Percentiles rank a stretch among this genome's conserved stretches.
phyloP scores from a whole-genome alignment of 2,113 vertebrate species.

The Zapornia atra region DNA sequence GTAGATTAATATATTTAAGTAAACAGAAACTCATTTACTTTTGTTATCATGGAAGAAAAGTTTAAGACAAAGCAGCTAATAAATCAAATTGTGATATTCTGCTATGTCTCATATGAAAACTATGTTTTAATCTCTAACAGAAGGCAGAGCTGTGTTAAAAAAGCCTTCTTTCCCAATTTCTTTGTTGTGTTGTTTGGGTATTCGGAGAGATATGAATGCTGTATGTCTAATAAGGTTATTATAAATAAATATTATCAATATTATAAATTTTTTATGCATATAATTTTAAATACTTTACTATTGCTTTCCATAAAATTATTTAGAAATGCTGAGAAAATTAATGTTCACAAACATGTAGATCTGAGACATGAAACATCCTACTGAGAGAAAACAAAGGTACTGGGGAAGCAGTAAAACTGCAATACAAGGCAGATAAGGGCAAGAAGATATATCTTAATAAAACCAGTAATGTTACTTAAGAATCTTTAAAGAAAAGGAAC shows the following conservation, averaged over 20 bases:
- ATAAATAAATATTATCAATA: not conserved
- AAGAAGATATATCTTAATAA: not conserved
- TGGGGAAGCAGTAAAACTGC: not conserved
- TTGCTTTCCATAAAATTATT: not conserved
- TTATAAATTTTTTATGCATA: not conserved
- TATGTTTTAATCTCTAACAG: not conserved
- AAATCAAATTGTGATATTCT: not conserved
- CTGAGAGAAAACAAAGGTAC: not conserved
- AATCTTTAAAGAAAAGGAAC: not conserved
- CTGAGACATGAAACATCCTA: not conserved
- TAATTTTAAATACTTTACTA: not conserved
- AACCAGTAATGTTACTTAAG: not conserved
- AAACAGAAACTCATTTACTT: conserved; percentile 2
- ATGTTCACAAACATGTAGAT: accelerated
- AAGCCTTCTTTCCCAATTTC: not conserved
- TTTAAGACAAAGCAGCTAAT: not conserved
- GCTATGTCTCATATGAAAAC: not conserved
- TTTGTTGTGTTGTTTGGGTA: not conserved
- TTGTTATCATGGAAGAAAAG: not conserved
- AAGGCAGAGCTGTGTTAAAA: not conserved
- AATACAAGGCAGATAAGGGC: not conserved
- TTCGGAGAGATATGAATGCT: not conserved
- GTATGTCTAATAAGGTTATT: not conserved
- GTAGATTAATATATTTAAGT: not conserved
- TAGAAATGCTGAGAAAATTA: not conserved